Conservation (phyloP, 2,888 invertebrate species). For the Lampropteryx suffumata region DNA sequence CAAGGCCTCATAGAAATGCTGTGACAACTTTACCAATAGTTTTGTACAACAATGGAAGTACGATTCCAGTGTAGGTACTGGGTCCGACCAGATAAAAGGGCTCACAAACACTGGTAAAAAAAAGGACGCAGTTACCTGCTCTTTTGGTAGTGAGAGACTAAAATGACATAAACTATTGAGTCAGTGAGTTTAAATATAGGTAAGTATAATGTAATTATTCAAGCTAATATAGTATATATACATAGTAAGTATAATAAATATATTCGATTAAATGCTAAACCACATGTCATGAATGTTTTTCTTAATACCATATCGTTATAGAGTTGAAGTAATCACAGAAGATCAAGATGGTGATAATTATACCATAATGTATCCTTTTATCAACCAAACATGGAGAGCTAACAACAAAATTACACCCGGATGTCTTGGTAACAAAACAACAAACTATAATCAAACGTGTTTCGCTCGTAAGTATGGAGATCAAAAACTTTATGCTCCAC, state of each 20-base stretch:
- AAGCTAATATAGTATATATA: neutral
- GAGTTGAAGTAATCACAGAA: slow-evolving; percentile 3
- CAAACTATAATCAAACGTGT: slow-evolving; percentile 75
- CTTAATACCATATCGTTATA: slow-evolving; percentile 14
- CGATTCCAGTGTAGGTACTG: slow-evolving; percentile 24
- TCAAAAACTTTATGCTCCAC: slow-evolving; percentile 51
- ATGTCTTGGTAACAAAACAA: slow-evolving; percentile 77
- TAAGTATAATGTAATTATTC: neutral
- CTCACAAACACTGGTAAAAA: slow-evolving; percentile 59
- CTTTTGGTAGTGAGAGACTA: slow-evolving; percentile 31
- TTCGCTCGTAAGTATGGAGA: slow-evolving; percentile 60
- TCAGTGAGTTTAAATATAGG: too few relatives aligned
- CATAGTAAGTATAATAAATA: neutral
- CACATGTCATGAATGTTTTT: slow-evolving; percentile 48
- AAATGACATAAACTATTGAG: too few relatives aligned
- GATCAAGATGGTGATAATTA: slow-evolving; percentile 37
- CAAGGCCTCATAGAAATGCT: slow-evolving; percentile 25
- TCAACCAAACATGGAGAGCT: slow-evolving; percentile 43
- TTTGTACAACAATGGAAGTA: slow-evolving; percentile 30
- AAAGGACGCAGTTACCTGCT: slow-evolving; percentile 75
- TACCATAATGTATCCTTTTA: slow-evolving; percentile 35
- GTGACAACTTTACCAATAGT: slow-evolving; percentile 30
- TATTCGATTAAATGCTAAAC: neutral
- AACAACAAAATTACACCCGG: slow-evolving; percentile 63
- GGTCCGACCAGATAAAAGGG: slow-evolving; percentile 44